phyloP scores from a whole-genome alignment of 2,797 vertebrate genomes.

The Pipistrellus nathusii region DNA sequence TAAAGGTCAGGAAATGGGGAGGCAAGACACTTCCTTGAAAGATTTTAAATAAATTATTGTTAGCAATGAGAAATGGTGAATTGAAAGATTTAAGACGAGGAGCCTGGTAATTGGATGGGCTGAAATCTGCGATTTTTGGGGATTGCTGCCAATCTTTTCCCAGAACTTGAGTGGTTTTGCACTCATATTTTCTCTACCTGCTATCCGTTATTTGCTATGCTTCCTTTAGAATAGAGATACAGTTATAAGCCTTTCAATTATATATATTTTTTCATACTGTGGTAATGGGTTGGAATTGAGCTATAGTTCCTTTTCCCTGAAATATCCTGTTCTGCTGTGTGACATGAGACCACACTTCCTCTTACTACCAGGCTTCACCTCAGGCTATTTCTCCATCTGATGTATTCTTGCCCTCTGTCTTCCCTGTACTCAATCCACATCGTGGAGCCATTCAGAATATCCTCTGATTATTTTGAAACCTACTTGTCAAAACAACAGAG shows the following conservation, averaged over 20 bases:
- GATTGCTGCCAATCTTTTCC: not conserved
- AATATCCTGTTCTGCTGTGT: not conserved
- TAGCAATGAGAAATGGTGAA: conserved; percentile 58
- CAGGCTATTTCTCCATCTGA: not conserved
- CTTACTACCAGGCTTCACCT: not conserved
- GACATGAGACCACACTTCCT: not conserved
- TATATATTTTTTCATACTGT: not conserved
- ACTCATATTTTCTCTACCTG: conserved; percentile 7
- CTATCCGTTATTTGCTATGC: not conserved
- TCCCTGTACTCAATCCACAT: not conserved
- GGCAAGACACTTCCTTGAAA: conserved; percentile 65
- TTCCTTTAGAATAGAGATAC: not conserved
- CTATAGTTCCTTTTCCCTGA: not conserved
- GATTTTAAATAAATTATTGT: conserved; percentile 68
- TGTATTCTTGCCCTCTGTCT: not conserved
- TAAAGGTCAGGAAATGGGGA: conserved; percentile 64
- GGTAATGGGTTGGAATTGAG: not conserved
- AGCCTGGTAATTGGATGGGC: not conserved
- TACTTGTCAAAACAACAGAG: not conserved
- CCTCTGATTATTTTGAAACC: not conserved
- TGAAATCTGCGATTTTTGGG: not conserved
- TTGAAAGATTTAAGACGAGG: not conserved
- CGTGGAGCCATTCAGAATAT: not conserved
- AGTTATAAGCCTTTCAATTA: not conserved
- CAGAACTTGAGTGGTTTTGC: not conserved